Percentiles rank a stretch among this genome's conserved stretches.
Conservation (phyloP, 2,113 vertebrate genomes). For the Seriola quinqueradiata region DNA sequence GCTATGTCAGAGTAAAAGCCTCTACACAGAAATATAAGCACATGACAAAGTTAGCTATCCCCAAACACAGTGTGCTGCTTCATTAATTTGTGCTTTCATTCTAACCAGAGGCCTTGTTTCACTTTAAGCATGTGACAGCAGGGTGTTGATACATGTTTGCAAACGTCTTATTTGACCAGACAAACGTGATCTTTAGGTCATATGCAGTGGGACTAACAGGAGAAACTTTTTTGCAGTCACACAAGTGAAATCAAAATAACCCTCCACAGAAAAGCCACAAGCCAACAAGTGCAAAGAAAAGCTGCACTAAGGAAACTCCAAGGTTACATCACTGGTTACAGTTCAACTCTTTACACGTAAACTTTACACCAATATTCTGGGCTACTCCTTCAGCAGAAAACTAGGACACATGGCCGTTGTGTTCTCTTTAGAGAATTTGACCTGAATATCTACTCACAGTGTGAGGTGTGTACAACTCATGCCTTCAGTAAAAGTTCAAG, state of each 20-base stretch:
- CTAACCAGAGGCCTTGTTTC: conserved; percentile 7
- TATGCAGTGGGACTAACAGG: background rate
- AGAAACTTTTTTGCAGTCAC: background rate
- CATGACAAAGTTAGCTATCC: conserved; percentile 45
- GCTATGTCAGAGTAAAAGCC: conserved; percentile 9
- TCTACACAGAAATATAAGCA: conserved; percentile 5
- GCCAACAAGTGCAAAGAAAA: background rate
- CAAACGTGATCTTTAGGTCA: conserved; percentile 40
- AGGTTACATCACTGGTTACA: background rate
- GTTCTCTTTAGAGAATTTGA: background rate
- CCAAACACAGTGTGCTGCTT: conserved; percentile 43
- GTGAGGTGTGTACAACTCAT: too few species aligned
- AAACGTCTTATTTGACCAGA: conserved; percentile 4
- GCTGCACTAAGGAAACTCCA: background rate
- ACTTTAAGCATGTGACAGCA: conserved; percentile 37
- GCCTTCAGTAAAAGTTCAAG: background rate
- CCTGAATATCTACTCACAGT: too few species aligned
- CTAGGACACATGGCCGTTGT: background rate
- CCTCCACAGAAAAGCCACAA: background rate
- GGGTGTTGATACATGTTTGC: conserved; percentile 9
- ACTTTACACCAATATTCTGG: background rate
- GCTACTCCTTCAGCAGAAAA: background rate
- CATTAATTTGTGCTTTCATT: conserved; percentile 17
- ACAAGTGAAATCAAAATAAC: background rate
- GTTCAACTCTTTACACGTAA: background rate